Evolutionary conservation across 2,797 vertebrate species (phyloP).

Genomic region (Pangasius sanitwongsei): DNA sequence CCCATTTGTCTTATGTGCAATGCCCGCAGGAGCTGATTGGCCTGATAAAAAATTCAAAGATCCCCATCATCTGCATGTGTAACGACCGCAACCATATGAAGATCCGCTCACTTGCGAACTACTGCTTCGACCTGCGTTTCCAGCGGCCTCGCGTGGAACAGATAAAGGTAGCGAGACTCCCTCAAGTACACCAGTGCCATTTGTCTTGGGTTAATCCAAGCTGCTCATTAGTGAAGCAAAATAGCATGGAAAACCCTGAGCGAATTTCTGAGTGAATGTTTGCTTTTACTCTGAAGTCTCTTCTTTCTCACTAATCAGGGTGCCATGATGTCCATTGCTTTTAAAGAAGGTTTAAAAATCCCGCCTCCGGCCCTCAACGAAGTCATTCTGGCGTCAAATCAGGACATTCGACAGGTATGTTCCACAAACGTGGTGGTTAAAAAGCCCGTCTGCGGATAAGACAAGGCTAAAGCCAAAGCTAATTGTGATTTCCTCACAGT

Average conservation of each 20-base stretch:
- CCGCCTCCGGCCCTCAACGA: constrained; percentile 94
- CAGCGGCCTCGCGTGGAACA: constrained; percentile 93
- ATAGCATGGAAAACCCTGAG: background rate
- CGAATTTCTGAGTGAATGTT: background rate
- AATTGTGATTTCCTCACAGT: too few relatives aligned
- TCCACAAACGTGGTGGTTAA: too few relatives aligned
- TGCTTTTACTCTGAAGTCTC: background rate
- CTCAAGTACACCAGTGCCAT: too few relatives aligned
- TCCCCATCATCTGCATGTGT: constrained; percentile 98
- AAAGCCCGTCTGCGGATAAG: too few relatives aligned
- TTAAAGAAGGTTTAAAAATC: constrained; percentile 94
- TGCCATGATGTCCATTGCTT: constrained; percentile 97
- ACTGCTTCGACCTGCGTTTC: constrained; percentile 95
- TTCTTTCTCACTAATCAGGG: constrained; percentile 71
- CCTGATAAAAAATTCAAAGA: constrained; percentile 89
- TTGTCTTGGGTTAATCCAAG: background rate
- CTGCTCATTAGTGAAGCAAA: background rate
- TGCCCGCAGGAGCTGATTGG: constrained; percentile 86
- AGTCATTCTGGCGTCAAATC: constrained; percentile 94
- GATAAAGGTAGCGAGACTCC: constrained; percentile 84
- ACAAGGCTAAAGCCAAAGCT: too few relatives aligned
- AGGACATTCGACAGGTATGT: constrained; percentile 94
- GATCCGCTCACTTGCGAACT: constrained; percentile 92
- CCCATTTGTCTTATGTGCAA: background rate
- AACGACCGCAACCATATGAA: constrained; percentile 97